Base-by-base conservation (phyloP, 2,888 invertebrate species). In the Conistra vaccinii region DNA sequence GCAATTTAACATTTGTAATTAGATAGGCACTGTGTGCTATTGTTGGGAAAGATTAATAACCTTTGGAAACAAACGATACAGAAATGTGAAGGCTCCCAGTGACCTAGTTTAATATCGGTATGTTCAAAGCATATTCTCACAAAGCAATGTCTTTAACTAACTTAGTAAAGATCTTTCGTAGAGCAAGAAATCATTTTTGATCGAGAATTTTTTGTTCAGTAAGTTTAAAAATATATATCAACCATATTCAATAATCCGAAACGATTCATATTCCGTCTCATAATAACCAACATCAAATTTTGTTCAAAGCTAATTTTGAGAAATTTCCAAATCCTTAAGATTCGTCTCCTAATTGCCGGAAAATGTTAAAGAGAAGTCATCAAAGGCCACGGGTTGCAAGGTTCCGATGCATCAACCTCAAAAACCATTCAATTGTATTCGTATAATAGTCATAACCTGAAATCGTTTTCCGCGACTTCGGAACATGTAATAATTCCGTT, bases 401-500 rank as follows among this genome's bases (percentile, higher is more conserved):
- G 29, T 51, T 20, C 10, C 39, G 9, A 60, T 32, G 26, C 55
- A 3, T 60, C 32, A 57, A 48, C 29, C 26, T 42, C 9, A 53
- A 58, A 58, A 67, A 20, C 23, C 29, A 65, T 7, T 17, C 9
- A 51, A 48, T 60, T 35, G 17, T 26, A 35, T 75, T 65, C 4
- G 63, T 35, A 63, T 53, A 20, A 67, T 48, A 55, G 67, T 62
- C 26, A 71, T 77, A 79, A 79, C 26, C 68, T 69, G 58, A 71
- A 81, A 76, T 77, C 32, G 62, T 78, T 84, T 84, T 71, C 63
- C 74, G 73, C 68, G 60, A 29, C 73, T 85, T 83, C 78, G 57
- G 66, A 85, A 86, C 85, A 78, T 77, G 86, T 87, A 80, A 72
- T 70, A 72, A 79, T 80, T 85, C 70, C 63, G 67, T 82, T 79